Conservation (phyloP, 2,113 vertebrate genomes). For the Papio anubis region DNA sequence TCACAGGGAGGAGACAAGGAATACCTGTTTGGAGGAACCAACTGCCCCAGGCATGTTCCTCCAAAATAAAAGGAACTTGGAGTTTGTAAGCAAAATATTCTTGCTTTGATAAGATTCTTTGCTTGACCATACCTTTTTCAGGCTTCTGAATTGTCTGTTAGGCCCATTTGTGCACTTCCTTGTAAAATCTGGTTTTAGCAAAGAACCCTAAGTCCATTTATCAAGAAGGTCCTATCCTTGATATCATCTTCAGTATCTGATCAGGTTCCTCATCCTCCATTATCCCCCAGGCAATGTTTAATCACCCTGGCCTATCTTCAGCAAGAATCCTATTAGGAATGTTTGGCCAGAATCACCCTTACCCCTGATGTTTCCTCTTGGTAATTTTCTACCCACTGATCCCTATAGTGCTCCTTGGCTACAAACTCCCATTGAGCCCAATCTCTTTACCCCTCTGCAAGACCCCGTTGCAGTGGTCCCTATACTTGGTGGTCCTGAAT, state of each 20-base stretch:
- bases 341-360: not conserved
- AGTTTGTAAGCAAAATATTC: conserved; percentile 23
- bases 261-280: not conserved
- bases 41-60: not conserved
- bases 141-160: not conserved
- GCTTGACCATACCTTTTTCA: not conserved
- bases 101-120: not conserved
- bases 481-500: not conserved
- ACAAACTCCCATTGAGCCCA: not conserved
- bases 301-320: not conserved
- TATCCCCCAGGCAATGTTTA: not conserved
- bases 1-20: not conserved
- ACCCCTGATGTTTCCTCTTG: not conserved
- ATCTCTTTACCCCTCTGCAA: not conserved
- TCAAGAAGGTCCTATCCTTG: not conserved
- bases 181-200: not conserved
- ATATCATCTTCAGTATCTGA: not conserved
- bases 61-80: not conserved
- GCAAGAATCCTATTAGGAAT: not conserved
- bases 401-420: not conserved
- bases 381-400: not conserved
- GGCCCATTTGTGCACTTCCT: not conserved
- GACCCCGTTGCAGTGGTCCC: not conserved
- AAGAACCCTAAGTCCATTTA: not conserved
- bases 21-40: not conserved